Evolutionary conservation across 2,797 vertebrate species (phyloP), one percentile per base, ranked within the genome.

Genomic region (Somateria mollissima): DNA sequence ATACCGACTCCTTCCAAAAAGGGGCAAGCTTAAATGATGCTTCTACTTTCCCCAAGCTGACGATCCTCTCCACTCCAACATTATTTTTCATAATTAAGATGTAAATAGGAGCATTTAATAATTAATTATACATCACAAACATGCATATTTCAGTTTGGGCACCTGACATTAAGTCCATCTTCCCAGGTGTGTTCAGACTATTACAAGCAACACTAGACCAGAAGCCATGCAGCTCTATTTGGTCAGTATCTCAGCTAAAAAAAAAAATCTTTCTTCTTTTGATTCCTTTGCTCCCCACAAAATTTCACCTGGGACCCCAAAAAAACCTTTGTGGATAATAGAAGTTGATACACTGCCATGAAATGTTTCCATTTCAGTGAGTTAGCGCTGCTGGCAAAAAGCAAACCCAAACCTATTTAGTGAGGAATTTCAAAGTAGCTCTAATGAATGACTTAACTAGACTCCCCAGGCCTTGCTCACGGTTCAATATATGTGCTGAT

Each of bases 391-490:
- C 47, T 53, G 45, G 77, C 54, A 90, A 62, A 91, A 91, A 77
- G 0, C 25, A 79, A 64, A 25, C 30, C 10, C 34, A 89, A 76
- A 76, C 17, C 36, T 87, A 76, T 64, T 90, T 57, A 87, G 88
- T 45, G 53, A 92, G 24, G 36, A 90, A 73, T 86, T 78, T 95
- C 74, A 84, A 92, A 92, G 90, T 37, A 71, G 25, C 25, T 84
- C 17, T 74, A 89, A 84, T 87, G 90, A 95, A 75, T 82, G 53
- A 79, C 56, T 91, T 86, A 81, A 86, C 45, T 25, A 28, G 73
- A 49, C 66, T 88, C 93, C 66, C 73, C 73, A 88, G 76, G 69
- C 83, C 74, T 90, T 60, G 67, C 70, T 86, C 20, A 28, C 2
- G 6, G 84, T 91, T 91, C 90, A 67, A 1, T 87, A 37, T 54